Percentiles rank a stretch among this genome's conserved stretches.
Conservation (phyloP, 2,113 vertebrate genomes). For the Oenanthe melanoleuca region DNA sequence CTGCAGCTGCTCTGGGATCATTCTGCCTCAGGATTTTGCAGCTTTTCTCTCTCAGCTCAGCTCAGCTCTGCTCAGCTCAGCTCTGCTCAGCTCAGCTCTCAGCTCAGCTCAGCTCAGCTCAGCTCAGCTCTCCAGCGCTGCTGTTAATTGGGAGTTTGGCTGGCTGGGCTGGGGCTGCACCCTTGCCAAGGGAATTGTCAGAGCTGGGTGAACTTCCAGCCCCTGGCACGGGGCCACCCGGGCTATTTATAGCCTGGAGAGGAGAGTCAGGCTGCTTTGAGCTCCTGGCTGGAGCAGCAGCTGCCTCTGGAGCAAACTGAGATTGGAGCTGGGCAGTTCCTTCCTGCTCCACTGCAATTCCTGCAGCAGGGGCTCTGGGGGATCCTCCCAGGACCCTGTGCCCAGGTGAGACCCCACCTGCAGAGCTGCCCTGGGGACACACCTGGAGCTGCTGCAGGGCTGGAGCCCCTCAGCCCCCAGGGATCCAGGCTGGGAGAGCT, state of each 20-base stretch:
- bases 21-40: accelerated
- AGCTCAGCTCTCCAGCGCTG: accelerated
- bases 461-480: no score
- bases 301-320: neutral
- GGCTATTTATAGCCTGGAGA: neutral
- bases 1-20: accelerated
- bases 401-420: no score
- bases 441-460: no score
- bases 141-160: neutral
- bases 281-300: neutral
- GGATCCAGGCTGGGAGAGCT: no score
- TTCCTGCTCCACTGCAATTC: accelerated
- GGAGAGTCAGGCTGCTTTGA: neutral
- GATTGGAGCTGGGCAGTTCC: neutral
- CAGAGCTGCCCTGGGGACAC: no score
- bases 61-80: neutral
- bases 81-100: neutral
- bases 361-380: neutral
- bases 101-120: neutral
- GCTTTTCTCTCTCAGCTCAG: neutral
- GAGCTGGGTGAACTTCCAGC: neutral
- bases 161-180: neutral
- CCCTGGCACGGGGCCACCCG: neutral
- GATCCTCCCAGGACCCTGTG: neutral
- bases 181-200: neutral